Base-by-base conservation (phyloP, 2,113 vertebrate species). In the Oryzias woworae region DNA sequence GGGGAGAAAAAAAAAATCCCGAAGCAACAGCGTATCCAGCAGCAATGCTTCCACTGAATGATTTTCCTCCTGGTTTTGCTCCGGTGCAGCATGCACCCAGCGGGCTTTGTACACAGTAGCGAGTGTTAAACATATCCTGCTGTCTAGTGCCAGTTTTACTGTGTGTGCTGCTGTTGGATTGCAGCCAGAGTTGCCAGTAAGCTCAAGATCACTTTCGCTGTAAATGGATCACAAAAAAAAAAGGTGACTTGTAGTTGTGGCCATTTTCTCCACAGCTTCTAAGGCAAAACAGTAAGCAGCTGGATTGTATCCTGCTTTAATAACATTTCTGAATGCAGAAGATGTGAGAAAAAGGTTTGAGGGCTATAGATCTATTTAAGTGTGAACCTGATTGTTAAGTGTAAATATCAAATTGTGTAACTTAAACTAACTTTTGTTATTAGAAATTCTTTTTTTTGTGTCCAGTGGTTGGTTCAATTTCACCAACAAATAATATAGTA, bases 281-380 rank as follows among this genome's bases (percentile, higher is more conserved):
- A 73, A 50, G 43, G 71, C 53, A 73, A 78, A 68, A 42, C 56
- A 43, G 44, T 23, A 43, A 89, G 82, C 83, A 92, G 93, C 92
- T 90, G 93, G 92, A 93, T 91, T 91, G 90, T 93, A 89, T 92
- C 90, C 89, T 90, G 89, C 92, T 88, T 90, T 89, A 92, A 91
- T 94, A 92, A 94, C 94, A 94, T 94, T 90, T 91, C 87, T 91
- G 88, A 89, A 88, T 85, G 84, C 88, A 91, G 93, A 83, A 94
- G 91, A 94, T 92, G 92, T 93, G 92, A 90, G 94, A 79, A 93
- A 93, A 83, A 88, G 74, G 90, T 92, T 93, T 93, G 87, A 92
- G 63, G 68, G 47, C 53, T 59, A 44, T 28, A 17, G 60, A 60
- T 76, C 68, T 77, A 90, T 88, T 68, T 59, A 78, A 72, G 59